Evolutionary conservation across 2,113 vertebrate species (phyloP).

Genomic region (Tragelaphus strepsiceros): DNA sequence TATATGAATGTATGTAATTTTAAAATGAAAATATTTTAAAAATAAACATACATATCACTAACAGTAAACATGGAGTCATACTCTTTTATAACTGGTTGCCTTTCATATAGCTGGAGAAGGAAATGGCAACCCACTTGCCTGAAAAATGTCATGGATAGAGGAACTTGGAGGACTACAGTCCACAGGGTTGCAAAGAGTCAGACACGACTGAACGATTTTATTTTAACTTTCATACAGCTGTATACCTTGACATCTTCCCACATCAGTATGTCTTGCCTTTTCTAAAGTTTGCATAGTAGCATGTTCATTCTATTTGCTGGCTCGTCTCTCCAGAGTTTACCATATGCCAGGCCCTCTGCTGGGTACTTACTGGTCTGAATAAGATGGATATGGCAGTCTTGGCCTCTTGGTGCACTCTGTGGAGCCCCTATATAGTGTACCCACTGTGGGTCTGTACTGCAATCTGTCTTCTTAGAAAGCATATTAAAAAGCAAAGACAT

Average conservation of each 20-base stretch:
- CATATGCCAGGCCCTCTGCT: background rate
- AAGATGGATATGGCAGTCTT: accelerated
- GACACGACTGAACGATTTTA: background rate
- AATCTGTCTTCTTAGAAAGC: background rate
- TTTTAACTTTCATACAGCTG: background rate
- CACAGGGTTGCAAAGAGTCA: background rate
- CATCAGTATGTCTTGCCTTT: background rate
- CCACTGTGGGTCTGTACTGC: too few relatives aligned
- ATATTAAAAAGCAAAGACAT: background rate
- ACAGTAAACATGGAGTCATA: background rate
- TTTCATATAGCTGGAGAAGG: background rate
- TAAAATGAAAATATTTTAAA: background rate
- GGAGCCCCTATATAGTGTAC: background rate
- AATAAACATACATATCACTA: background rate
- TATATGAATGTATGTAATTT: background rate
- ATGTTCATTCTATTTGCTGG: background rate
- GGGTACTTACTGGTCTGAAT: background rate
- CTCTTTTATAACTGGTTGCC: background rate
- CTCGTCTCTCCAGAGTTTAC: background rate
- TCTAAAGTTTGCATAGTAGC: background rate
- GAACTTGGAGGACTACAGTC: background rate
- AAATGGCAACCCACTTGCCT: background rate
- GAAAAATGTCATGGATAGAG: background rate
- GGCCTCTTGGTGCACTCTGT: background rate
- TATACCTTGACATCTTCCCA: background rate